These are phyloP conservation scores for Malthinus flaveolus DNA, from an alignment of 2,888 invertebrate species.

Conservation along the genomic window DNA sequence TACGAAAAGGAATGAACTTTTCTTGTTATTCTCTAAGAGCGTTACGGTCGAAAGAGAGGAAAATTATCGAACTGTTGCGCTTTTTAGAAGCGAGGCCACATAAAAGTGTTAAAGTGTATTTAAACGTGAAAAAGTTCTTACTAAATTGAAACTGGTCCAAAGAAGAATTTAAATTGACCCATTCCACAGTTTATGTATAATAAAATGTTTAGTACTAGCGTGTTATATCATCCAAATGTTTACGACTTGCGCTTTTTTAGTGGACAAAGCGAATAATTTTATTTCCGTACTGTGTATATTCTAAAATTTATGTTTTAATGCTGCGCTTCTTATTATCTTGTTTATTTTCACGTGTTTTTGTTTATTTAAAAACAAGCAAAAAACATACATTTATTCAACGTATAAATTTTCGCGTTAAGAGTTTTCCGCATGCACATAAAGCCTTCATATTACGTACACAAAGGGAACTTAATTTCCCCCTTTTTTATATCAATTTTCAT, in stretches of 20 bases:
- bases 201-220: slow-evolving; percentile 47
- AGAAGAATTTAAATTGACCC: slow-evolving; percentile 45
- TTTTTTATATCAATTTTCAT: not conserved
- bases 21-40: too few relatives aligned
- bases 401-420: too few relatives aligned
- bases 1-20: too few relatives aligned
- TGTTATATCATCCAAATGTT: slow-evolving; percentile 39
- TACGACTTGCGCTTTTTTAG: slow-evolving; percentile 32
- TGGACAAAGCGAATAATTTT: slow-evolving; percentile 29
- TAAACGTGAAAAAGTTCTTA: slow-evolving; percentile 4
- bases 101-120: slow-evolving; percentile 2
- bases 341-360: slow-evolving; percentile 4
- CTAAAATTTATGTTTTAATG: slow-evolving; percentile 21
- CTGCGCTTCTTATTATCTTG: slow-evolving; percentile 4
- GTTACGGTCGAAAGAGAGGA: too few relatives aligned
- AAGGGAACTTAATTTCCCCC: too few relatives aligned
- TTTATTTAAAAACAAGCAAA: slow-evolving; percentile 1
- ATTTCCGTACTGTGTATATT: slow-evolving; percentile 19
- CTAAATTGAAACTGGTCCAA: slow-evolving; percentile 26
- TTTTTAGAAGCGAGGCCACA: not conserved
- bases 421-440: too few relatives aligned
- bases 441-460: too few relatives aligned
- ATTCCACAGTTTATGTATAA: slow-evolving; percentile 44
- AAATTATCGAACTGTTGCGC: not conserved
- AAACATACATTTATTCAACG: too few relatives aligned